A percentile compares a stretch with the other conserved stretches of the same genome.
Evolutionary conservation across 2,113 vertebrate genomes (phyloP).

Genomic region (Platanista minor): DNA sequence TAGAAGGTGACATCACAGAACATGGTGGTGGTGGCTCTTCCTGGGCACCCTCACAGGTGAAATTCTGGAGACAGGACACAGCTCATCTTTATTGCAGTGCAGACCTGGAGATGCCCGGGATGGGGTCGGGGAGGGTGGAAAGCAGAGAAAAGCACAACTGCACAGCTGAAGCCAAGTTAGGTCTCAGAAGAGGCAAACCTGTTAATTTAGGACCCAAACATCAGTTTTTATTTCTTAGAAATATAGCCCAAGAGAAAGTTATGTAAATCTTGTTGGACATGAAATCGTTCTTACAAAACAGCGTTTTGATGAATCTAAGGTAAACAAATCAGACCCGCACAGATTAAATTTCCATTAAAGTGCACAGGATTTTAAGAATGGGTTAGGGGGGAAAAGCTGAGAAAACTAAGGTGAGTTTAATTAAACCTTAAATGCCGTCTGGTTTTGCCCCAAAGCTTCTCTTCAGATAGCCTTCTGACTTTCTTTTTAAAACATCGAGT

Average conservation of each 20-base stretch:
- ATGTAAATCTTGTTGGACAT: constrained; percentile 7
- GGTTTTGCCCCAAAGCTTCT: neutral
- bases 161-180: neutral
- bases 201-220: neutral
- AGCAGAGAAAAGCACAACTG: neutral
- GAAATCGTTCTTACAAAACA: constrained; percentile 28
- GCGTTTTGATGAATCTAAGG: constrained; percentile 31
- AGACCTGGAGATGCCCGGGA: neutral
- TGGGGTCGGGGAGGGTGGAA: too few relatives aligned
- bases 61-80: neutral
- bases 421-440: neutral
- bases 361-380: constrained; percentile 18
- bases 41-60: neutral
- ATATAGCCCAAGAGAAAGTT: constrained; percentile 14
- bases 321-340: constrained; percentile 11
- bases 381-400: neutral
- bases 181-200: neutral
- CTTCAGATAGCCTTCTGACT: neutral
- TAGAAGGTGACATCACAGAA: neutral
- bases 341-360: constrained; percentile 43
- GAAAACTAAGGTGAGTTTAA: constrained; percentile 20
- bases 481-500: neutral
- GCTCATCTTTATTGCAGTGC: neutral
- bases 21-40: neutral
- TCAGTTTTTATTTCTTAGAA: constrained; percentile 27